Evolutionary conservation across 1,140 invertebrate species (phyloP), one percentile per base, ranked within the genome.

Genomic region (Habropoda laboriosa): DNA sequence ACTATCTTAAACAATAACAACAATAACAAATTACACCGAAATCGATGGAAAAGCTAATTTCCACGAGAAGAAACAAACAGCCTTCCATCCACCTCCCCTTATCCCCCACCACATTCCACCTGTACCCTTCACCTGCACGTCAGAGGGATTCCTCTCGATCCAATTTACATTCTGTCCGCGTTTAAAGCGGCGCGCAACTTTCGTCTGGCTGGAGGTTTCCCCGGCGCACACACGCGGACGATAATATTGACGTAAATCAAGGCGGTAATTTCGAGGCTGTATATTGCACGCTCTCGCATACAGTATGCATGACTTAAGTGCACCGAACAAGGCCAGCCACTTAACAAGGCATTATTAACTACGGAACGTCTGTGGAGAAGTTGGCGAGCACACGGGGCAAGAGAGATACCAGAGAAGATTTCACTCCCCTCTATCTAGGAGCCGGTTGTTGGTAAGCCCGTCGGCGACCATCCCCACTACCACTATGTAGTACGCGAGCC

Each of bases 321-420:
- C 60, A 45, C 16, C 18, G 60, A 75, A 79, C 78, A 79, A 79
- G 78, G 78, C 71, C 78, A 58, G 32, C 58, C 71, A 79, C 78
- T 79, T 79, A 79, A 79, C 78, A 79, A 74, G 60, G 60, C 51
- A 74, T 74, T 73, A 79, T 79, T 79, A 79, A 74, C 78, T 79
- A 45, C 30, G 71, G 60, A 66, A 74, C 53, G 51, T 79, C 71
- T 74, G 60, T 24, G 53, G 40, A 45, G 74, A 77, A 77, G 40
- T 78, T 78, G 18, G 30, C 21, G 8, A 10, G 18, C 30, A 30
- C 58, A 16, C 40, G 30, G 47, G 47, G 18, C 47, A 4, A 4
- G 5, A 7, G 5, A 40, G 55, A 58, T 35, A 58, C 55, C 30
- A 30, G 8, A 45, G 40, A 60, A 73, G 58, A 74, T 63, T 74